phyloP scores from a whole-genome alignment of 2,797 vertebrate species.

The Parambassis ranga region DNA sequence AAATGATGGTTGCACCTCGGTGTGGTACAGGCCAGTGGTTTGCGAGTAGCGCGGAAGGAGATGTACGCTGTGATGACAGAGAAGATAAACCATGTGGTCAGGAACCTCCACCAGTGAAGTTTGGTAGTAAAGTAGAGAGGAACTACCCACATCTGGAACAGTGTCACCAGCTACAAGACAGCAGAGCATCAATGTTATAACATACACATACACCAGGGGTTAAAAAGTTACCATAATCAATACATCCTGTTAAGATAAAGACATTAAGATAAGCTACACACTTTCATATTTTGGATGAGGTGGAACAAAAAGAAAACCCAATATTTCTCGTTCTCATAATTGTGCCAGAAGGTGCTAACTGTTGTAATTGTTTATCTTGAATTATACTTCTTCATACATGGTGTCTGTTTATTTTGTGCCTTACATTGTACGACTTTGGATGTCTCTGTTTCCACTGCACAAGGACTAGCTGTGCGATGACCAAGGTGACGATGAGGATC shows the following conservation, averaged over 20 bases:
- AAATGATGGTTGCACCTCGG: constrained; percentile 82
- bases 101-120: constrained; percentile 97
- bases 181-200: constrained; percentile 22
- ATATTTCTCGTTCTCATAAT: background rate
- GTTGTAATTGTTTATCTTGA: background rate
- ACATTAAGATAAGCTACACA: background rate
- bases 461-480: constrained; percentile 93
- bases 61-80: constrained; percentile 94
- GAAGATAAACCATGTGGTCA: constrained; percentile 93
- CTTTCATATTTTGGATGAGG: background rate
- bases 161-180: constrained; percentile 90
- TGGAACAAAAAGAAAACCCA: background rate
- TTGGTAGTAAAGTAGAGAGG: constrained; percentile 98
- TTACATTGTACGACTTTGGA: constrained; percentile 97
- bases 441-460: constrained; percentile 99
- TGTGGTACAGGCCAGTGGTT: constrained; percentile 93
- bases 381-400: background rate
- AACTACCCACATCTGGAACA: constrained; percentile 99
- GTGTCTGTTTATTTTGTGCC: constrained; percentile 49
- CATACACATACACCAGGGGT: background rate
- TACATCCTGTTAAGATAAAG: background rate
- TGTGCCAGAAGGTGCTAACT: too few species aligned
- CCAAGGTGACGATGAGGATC: constrained; percentile 95
- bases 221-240: background rate
- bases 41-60: constrained; percentile 93